Base-by-base conservation (phyloP, 2,888 invertebrate genomes). In the Gymnosoma rotundatum region DNA sequence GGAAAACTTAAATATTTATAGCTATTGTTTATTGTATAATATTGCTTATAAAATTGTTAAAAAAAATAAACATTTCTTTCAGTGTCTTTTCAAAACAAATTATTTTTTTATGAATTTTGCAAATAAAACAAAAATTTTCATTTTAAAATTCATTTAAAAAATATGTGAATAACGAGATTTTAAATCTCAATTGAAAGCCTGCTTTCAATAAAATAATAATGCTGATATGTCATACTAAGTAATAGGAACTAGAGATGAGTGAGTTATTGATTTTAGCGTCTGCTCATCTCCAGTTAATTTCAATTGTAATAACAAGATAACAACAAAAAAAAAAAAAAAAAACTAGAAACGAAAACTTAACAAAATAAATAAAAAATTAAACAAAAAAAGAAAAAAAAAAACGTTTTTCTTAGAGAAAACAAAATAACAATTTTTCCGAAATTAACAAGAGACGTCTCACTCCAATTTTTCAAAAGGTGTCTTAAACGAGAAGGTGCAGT, bases 211-310 rank as follows among this genome's bases (percentile, higher is more conserved):
- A 74, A 84, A 78, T 64, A 84, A 78, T 64, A 63, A 78, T 78
- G 54, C 78, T 84, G 84, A 84, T 84, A 84, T 81, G 84, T 84
- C 54, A 48, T 78, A 48, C 58, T 74, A 84, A n/a, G n/a, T n/a
- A n/a, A 81, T 70, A 45, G 64, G 58, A 64, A 70, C 50, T 50
- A 66, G 64, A 73, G 73, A 79, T 79, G 60, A 73, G 32, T 45
- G 5, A 42, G 58, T 58, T 25, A 78, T 38, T 66, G 20, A 14
- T 7, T 32, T 7, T 5, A 25, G 42, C 42, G 20, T 14, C 18
- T 10, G n/a, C 42, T 60, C 79, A 79, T 60, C 64, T 79, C 72
- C 42, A 66, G 60, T 20, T 12, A 73, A 79, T 60, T 66, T 60
- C 58, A 67, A 52, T 60, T 50, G 12, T 50, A 58, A 75, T 74